A percentile compares a stretch with the other conserved stretches of the same genome.
These are phyloP conservation scores for Spodoptera frugiperda DNA, from an alignment of 1,140 invertebrate species.

Conservation along the genomic window DNA sequence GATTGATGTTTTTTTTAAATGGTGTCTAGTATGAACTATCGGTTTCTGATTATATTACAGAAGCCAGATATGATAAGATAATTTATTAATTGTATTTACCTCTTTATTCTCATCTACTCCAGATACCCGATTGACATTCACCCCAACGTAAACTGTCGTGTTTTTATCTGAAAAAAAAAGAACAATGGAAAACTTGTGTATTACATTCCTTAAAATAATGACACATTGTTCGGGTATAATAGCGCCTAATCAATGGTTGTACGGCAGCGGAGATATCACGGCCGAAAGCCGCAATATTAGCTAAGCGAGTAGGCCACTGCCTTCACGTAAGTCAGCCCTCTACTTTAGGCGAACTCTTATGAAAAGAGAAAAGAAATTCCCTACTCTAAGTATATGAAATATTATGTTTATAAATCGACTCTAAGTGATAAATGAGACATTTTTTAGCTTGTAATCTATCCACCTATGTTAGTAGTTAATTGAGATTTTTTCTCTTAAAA, in stretches of 20 bases:
- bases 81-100: constrained; percentile 72
- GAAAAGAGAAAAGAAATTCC: no score
- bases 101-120: constrained; percentile 88
- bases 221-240: constrained; percentile 66
- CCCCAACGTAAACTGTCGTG: constrained; percentile 86
- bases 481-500: no score
- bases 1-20: no score
- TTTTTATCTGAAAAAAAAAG: constrained; percentile 82
- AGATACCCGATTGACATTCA: constrained; percentile 87
- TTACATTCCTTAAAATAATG: constrained; percentile 60
- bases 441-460: no score
- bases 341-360: neutral
- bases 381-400: no score
- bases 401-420: no score
- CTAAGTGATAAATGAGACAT: no score
- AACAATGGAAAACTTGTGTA: constrained; percentile 53
- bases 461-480: no score
- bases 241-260: constrained; percentile 60
- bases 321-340: neutral
- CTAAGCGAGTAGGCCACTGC: neutral
- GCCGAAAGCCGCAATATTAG: constrained; percentile 13
- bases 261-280: constrained; percentile 68
- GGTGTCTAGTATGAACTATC: no score
- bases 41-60: no score
- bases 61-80: no score